Evolutionary conservation across 2,888 invertebrate species (phyloP), one percentile per base, ranked within the genome.

Genomic region (Spodoptera littoralis): DNA sequence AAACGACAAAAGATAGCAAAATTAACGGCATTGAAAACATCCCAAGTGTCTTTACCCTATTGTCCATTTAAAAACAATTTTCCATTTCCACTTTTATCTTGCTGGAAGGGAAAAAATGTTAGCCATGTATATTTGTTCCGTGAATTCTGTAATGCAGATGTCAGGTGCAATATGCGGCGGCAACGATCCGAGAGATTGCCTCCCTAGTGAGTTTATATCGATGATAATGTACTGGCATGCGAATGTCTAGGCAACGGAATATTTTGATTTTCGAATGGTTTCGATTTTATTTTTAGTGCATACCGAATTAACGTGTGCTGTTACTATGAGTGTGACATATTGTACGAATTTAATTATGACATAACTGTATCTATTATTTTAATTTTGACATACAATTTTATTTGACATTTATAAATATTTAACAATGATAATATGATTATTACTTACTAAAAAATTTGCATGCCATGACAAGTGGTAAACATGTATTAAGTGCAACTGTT

Each of bases 81-180:
- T 2, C n/a, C 4, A 48, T 52, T 52, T 36, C 18, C 45, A 62
- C 60, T 70, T 59, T 12, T 44, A 58, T 51, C 2, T 6, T 9
- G 36, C 24, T 43, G 61, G 62, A 79, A 71, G 44, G 42, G 50
- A 48, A 58, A n/a, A 72, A 73, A 56, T 50, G 53, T 56, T 24
- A 46, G 50, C 56, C 63, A 60, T 74, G 75, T 65, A 63, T 70
- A 70, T 68, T 73, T 76, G 70, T 70, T 55, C 58, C 47, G 68
- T 77, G 82, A 82, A 71, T 70, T 51, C 60, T 45, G 66, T 79
- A 84, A 83, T 83, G 73, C 80, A 79, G 73, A 78, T 81, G 87
- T 83, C 86, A 86, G 70, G 56, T 66, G 77, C 85, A 86, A 77
- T 42, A 44, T 36, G 60, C 65, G 68, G 64, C 59, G 46, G 60